phyloP scores from a whole-genome alignment of 2,113 vertebrate genomes.

The Genyomyrus donnyi region DNA sequence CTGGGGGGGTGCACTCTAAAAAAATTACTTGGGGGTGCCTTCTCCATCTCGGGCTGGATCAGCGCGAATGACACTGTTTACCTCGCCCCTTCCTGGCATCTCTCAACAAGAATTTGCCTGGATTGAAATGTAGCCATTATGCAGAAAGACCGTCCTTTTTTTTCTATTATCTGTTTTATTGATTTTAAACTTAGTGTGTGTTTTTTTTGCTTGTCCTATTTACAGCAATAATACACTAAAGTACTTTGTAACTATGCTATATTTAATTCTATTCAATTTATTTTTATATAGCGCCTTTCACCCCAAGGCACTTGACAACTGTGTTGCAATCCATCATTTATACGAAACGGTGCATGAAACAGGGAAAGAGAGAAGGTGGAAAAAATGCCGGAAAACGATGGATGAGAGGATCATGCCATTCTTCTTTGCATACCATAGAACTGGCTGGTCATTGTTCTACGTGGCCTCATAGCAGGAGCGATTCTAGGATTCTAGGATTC shows the following conservation, averaged over 20 bases:
- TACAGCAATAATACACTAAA: not conserved
- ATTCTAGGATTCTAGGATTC: not conserved
- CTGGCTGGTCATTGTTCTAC: not conserved
- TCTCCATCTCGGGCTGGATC: not conserved
- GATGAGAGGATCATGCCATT: not conserved
- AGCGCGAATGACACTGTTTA: not conserved
- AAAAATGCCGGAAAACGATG: not conserved
- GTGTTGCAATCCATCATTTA: not conserved
- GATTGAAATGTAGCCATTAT: not conserved
- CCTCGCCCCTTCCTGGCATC: not conserved
- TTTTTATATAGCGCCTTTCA: not conserved
- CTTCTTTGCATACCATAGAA: not conserved
- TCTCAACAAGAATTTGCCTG: not conserved
- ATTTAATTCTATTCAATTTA: not conserved
- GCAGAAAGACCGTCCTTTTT: not conserved
- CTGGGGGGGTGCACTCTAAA: conserved; percentile 23
- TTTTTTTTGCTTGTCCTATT: not conserved
- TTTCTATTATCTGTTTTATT: not conserved
- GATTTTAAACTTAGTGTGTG: not conserved
- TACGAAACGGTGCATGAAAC: not conserved
- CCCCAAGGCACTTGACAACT: not conserved
- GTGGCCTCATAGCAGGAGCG: not conserved
- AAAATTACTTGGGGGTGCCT: conserved; percentile 23
- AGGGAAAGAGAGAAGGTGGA: not conserved
- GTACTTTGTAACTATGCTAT: not conserved